Percentiles rank a stretch among this genome's conserved stretches.
Conservation (phyloP, 2,113 vertebrate genomes). For the Pterocles orientalis region DNA sequence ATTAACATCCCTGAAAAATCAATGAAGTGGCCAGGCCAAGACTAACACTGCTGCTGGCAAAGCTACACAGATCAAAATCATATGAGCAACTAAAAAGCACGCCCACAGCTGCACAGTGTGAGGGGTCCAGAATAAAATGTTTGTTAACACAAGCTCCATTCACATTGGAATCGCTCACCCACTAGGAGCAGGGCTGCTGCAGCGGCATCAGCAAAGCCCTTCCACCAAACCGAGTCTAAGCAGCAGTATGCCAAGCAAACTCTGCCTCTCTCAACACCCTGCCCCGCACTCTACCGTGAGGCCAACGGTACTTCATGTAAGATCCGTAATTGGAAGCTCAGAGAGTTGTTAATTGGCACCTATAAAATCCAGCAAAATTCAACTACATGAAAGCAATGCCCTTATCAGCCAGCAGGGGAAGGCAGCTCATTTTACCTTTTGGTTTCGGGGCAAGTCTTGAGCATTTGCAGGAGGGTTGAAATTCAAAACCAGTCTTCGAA, state of each 20-base stretch:
- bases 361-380: not conserved
- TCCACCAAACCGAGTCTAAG: not conserved
- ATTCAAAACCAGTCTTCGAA: conserved; percentile 95
- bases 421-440: conserved; percentile 85
- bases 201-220: not conserved
- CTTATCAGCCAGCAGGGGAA: not conserved
- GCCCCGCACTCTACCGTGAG: not conserved
- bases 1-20: not conserved
- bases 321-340: not conserved
- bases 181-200: not conserved
- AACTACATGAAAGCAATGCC: not conserved
- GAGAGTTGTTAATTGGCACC: not conserved
- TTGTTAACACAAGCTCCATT: not conserved
- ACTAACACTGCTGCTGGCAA: not conserved
- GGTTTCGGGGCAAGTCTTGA: conserved; percentile 93
- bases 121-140: not conserved
- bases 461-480: conserved; percentile 89
- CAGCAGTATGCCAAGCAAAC: rapidly evolving
- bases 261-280: not conserved
- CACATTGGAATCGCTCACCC: not conserved
- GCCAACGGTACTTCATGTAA: not conserved
- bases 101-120: not conserved
- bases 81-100: not conserved
- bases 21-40: not conserved
- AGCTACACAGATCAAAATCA: not conserved